Evolutionary conservation across 2,113 vertebrate genomes (phyloP), one percentile per base, ranked within the genome.

Genomic region (Dendropsophus ebraccatus): DNA sequence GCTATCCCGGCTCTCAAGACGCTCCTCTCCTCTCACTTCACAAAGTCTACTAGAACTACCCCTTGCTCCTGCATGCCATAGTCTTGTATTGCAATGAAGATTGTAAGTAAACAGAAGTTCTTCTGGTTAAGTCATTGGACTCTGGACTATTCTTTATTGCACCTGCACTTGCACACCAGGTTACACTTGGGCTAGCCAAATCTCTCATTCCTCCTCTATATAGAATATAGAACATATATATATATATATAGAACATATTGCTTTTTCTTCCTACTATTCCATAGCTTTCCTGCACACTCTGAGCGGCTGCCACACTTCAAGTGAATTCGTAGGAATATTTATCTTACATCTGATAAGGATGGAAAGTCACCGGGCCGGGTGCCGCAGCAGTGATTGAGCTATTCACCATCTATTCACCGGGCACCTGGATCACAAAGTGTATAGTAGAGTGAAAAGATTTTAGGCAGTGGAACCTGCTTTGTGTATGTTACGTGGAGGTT

Each of bases 261-360:
- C 1, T 1, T 67, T 67, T 37, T 74, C 49, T 47, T 16, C n/a
- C 47, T 49, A n/a, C 37, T 25, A 5, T 76, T 28, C 6, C 25
- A 30, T 32, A 17, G 12, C 3, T 23, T 49, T 74, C 32, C 16
- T 41, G 28, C 28, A 47, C 5, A 81, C 45, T 4, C 25, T 62
- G 37, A 16, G 45, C 45, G 35, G 35, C 78, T 60, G 65, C 10
- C 17, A 2, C 1, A 19, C 23, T 72, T 83, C 56, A 52, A 73
- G 54, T 56, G 21, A 54, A 72, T 37, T 50, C 65, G 72, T 72
- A 82, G 21, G 49, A 41, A 37, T 83, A 69, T 73, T 83, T 74
- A 83, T 56, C 17, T 83, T 83, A 41, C 70, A 83, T 58, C 54
- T 83, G 67, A 30, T 70, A 14, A 41, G 69, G 12, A 35, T 56